Percentiles rank a stretch among this genome's conserved stretches.
phyloP scores from a whole-genome alignment of 2,797 vertebrate genomes.

The Morus bassanus region DNA sequence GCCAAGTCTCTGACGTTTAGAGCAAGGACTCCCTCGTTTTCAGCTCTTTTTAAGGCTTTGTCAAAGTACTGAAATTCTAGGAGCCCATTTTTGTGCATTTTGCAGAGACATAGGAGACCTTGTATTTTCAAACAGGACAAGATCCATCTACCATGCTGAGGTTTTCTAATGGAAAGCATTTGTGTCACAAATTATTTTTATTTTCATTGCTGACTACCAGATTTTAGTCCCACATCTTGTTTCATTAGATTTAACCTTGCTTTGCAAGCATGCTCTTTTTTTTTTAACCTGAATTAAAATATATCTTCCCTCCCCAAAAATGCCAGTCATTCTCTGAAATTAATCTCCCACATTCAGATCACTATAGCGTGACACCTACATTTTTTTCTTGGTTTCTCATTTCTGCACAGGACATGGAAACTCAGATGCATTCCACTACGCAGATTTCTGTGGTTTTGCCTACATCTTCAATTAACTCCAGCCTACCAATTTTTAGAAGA shows the following conservation, averaged over 20 bases:
- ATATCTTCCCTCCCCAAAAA: background rate
- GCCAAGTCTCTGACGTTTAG: constrained; percentile 34
- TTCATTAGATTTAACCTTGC: background rate
- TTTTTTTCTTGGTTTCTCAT: background rate
- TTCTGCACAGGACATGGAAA: background rate
- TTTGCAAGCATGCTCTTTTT: background rate
- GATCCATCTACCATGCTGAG: background rate
- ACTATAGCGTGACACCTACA: background rate
- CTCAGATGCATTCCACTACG: background rate
- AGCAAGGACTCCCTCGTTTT: constrained; percentile 22
- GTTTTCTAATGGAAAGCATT: background rate
- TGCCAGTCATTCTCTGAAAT: background rate
- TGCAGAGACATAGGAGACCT: background rate
- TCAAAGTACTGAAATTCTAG: background rate
- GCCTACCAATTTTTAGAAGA: background rate
- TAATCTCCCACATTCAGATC: background rate
- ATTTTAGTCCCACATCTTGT: background rate
- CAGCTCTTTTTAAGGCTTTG: constrained; percentile 35
- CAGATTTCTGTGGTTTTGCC: background rate
- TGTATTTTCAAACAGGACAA: background rate
- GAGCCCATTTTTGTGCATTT: background rate
- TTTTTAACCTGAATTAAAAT: too few relatives aligned
- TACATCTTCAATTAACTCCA: background rate
- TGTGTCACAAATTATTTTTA: background rate
- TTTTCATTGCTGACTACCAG: background rate